Conservation (phyloP, 2,888 invertebrate species). For the Ceriagrion tenellum region DNA sequence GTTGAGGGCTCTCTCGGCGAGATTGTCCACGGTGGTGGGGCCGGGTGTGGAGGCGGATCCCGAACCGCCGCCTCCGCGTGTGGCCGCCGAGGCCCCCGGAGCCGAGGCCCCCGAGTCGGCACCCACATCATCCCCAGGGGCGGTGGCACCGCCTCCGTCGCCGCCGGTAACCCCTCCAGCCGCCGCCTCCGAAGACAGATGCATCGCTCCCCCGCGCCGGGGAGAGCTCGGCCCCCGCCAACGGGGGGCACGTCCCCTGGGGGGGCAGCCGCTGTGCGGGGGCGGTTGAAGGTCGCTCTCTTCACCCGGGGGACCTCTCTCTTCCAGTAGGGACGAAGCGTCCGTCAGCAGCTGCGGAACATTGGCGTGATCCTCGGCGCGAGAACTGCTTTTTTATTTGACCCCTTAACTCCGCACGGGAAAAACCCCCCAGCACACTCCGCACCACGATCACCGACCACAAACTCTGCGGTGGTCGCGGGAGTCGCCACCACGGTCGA, state of each 20-base stretch:
- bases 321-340: neutral
- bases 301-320: neutral
- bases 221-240: neutral
- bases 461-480: conserved; percentile 63
- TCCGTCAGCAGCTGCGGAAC: neutral
- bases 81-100: conserved; percentile 43
- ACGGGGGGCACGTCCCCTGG: neutral
- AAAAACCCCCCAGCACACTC: neutral
- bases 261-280: neutral
- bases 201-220: conserved; percentile 52
- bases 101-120: conserved; percentile 60
- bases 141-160: conserved; percentile 37
- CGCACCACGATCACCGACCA: conserved; percentile 48
- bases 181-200: conserved; percentile 62
- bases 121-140: conserved; percentile 29
- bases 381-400: conserved; percentile 36
- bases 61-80: conserved; percentile 27
- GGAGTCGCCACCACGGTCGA: conserved; percentile 34
- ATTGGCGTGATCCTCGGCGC: neutral
- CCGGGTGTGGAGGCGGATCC: conserved; percentile 49
- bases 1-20: conserved; percentile 91
- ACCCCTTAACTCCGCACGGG: neutral
- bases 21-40: conserved; percentile 86
- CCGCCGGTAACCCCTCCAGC: conserved; percentile 27
- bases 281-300: neutral